Base-by-base conservation (phyloP, 2,797 vertebrate species). In the Netta rufina region DNA sequence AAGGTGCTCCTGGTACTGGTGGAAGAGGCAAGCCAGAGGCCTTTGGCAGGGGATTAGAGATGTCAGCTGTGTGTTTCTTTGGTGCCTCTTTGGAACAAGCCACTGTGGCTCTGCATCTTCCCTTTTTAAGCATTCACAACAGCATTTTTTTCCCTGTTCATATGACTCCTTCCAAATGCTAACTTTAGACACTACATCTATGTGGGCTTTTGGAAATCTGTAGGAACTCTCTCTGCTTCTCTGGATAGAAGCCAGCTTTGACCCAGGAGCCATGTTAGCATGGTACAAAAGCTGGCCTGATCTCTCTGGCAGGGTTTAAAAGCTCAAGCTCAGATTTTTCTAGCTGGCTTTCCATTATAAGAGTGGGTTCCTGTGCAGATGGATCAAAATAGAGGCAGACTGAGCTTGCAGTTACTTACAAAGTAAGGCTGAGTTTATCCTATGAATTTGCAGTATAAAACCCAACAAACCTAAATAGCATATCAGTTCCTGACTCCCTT, bases 361-460 rank as follows among this genome's bases (percentile, higher is more conserved):
- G 32, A 45, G 43, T 61, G 57, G 28, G 20, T 74, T 95, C 18
- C 76, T 89, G 22, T 64, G 36, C 64, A 94, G 78, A 87, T 77
- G 64, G 67, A 92, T 87, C 60, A 77, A 95, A 95, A 89, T 13
- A 92, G 75, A 87, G 39, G 53, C 49, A 92, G 78, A 47, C 57
- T 73, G 73, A 90, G 45, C 76, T 91, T 71, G 67, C 80, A 88
- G 67, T 76, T 88, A 33, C 85, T 94, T 87, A 64, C 77, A 87
- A 84, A 84, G n/a, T 73, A 87, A 76, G 86, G n/a, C 67, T 89
- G 90, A 84, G 56, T 94, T 94, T 88, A 82, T 71, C 60, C 67
- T 71, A 67, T 10, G 17, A 92, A 93, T 77, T 74, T 90, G 14
- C 36, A 61, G 43, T 84, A 36, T 45, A 56, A 27, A 47, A 83